These are phyloP conservation scores for Drosophila basisetae DNA, from an alignment of 2,888 invertebrate genomes.

Conservation along the genomic window DNA sequence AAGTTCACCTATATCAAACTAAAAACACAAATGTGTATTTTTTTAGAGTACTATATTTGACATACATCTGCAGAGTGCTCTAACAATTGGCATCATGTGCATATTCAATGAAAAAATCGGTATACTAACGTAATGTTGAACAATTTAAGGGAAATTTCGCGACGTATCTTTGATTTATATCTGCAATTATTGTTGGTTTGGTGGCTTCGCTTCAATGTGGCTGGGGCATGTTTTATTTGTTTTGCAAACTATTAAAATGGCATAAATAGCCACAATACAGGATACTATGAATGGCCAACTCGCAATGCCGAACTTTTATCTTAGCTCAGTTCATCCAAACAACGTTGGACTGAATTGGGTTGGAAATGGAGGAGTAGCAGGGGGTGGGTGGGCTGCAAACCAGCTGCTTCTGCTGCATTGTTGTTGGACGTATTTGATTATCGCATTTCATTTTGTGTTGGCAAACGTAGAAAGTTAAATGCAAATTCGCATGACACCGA, in stretches of 20 bases:
- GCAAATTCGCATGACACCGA: conserved; percentile 78
- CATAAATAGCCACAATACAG: conserved; percentile 62
- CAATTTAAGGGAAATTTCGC: conserved; percentile 4
- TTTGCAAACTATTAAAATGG: conserved; percentile 77
- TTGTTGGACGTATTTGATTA: conserved; percentile 77
- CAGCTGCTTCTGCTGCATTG: conserved; percentile 54
- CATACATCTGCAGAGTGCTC: not conserved
- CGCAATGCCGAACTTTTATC: conserved; percentile 75
- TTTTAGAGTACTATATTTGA: not conserved
- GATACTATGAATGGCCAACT: conserved; percentile 40
- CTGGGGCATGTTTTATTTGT: conserved; percentile 68
- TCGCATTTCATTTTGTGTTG: conserved; percentile 80
- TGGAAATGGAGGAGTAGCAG: not conserved
- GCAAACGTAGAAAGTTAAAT: conserved; percentile 77
- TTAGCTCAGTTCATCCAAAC: conserved; percentile 37
- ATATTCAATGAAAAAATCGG: not conserved
- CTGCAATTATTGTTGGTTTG: conserved; percentile 25
- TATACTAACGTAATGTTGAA: not conserved
- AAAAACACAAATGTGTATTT: not conserved
- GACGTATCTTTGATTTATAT: not conserved
- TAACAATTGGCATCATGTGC: not conserved
- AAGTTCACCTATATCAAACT: not conserved
- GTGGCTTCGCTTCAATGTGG: conserved; percentile 50
- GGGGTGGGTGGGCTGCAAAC: not conserved
- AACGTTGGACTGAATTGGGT: conserved; percentile 1